Evolutionary conservation across 2,113 vertebrate species (phyloP), one percentile per base, ranked within the genome.

Genomic region (Istiophorus platypterus): DNA sequence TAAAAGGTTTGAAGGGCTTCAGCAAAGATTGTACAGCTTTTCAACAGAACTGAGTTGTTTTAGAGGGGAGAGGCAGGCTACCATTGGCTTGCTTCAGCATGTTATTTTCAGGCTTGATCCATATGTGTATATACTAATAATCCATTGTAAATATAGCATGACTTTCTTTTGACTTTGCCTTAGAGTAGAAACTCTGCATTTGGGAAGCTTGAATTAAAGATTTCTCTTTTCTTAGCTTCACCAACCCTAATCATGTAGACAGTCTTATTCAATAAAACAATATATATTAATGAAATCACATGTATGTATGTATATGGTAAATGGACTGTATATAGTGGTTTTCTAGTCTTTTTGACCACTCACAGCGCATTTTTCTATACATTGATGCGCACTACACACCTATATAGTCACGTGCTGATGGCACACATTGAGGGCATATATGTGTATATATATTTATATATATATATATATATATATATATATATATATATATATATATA

Each of bases 1-100:
- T 54, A 45, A 47, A 59, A 41, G 20, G 59, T 65, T 63, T 80
- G n/a, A 78, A 78, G 45, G 61, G 61, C 63, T 79, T 34, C 10
- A 66, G 65, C n/a, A 70, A 7, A 37, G 51, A n/a, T 62, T 54
- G 22, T 18, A 42, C 24, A n/a, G 47, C 70, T 58, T 56, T 41
- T 18, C 29, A 59, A 4, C n/a, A n/a, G 56, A 61, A 20, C 63
- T 0, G 31, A 70, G 34, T 39, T 15, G 34, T 27, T n/a, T n/a
- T 59, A 20, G 49, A 27, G 12, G 12, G 9, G 63, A 2, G 45
- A 24, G 56, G 49, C 7, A 39, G 66, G 11, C 8, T 31, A 20
- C 47, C 18, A 27, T 27, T 6, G 31, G 51, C 18, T 47, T 5
- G 2, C 3, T 70, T 18, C 24, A 27, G 17, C 24, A 2, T n/a